A percentile compares a stretch with the other conserved stretches of the same genome.
These are phyloP conservation scores for Orchestes rusci DNA, from an alignment of 2,888 invertebrate species.

Conservation along the genomic window DNA sequence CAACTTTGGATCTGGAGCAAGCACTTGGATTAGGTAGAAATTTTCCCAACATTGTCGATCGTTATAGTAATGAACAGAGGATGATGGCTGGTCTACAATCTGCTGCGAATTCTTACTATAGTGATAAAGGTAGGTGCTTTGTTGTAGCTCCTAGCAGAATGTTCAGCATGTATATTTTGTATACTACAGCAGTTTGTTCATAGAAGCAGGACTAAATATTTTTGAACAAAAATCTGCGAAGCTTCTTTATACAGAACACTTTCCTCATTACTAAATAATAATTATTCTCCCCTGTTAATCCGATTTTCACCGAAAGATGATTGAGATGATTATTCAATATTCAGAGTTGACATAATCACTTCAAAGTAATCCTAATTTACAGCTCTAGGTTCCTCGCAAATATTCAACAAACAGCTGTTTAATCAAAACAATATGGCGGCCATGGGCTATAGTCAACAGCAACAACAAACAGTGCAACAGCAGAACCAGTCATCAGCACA, in stretches of 20 bases:
- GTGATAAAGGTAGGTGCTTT: slow-evolving; percentile 35
- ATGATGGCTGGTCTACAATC: slow-evolving; percentile 49
- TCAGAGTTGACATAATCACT: no score
- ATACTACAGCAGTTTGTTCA: no score
- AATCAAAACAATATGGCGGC: slow-evolving; percentile 37
- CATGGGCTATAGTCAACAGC: slow-evolving; percentile 36
- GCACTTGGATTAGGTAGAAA: slow-evolving; percentile 45
- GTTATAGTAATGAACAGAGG: slow-evolving; percentile 50
- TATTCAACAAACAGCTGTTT: slow-evolving; percentile 42
- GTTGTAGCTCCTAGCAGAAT: no score
- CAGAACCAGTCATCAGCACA: slow-evolving; percentile 7
- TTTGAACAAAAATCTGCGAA: no score
- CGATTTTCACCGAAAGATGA: no score
- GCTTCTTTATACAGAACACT: no score
- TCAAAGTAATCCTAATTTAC: no score
- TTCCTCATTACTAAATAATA: no score
- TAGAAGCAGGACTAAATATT: no score
- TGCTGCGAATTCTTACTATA: slow-evolving; percentile 43
- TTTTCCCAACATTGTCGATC: slow-evolving; percentile 54
- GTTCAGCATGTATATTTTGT: no score
- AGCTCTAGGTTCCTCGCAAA: slow-evolving; percentile 32
- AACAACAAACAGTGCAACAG: slow-evolving; percentile 27
- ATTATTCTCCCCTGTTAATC: no score
- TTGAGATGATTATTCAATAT: no score
- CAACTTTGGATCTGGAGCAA: slow-evolving; percentile 42